A percentile compares a stretch with the other conserved stretches of the same genome.
Evolutionary conservation across 2,113 vertebrate species (phyloP).

Genomic region (Peromyscus californicus): DNA sequence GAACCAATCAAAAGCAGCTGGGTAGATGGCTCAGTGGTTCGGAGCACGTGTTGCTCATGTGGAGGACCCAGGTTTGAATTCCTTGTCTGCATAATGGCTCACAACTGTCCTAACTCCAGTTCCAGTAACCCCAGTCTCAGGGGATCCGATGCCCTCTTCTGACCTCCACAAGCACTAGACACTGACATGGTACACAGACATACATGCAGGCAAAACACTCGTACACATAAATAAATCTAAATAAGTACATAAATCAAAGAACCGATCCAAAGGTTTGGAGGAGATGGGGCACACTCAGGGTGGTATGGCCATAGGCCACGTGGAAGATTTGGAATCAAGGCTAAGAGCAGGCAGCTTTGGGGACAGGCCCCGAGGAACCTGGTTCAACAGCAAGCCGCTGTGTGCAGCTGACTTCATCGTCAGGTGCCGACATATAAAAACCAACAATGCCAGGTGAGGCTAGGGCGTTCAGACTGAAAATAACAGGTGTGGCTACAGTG

Average conservation of each 20-base stretch:
- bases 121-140: background rate
- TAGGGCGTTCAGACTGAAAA: background rate
- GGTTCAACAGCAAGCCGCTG: slow-evolving; percentile 30
- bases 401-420: slow-evolving; percentile 50
- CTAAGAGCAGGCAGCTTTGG: background rate
- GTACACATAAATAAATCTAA: background rate
- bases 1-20: background rate
- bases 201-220: background rate
- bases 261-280: background rate
- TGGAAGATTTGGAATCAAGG: slow-evolving; percentile 48
- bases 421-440: slow-evolving; percentile 11
- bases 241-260: background rate
- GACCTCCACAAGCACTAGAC: background rate
- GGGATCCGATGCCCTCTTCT: background rate
- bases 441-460: slow-evolving; percentile 43
- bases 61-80: background rate
- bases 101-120: background rate
- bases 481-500: background rate
- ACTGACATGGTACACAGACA: background rate
- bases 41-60: background rate
- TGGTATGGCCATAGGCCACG: background rate
- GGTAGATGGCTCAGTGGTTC: background rate
- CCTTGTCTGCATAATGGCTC: background rate
- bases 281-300: background rate
- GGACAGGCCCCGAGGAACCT: background rate